Base-by-base conservation (phyloP, 1,140 invertebrate species). In the Nebria ingens region DNA sequence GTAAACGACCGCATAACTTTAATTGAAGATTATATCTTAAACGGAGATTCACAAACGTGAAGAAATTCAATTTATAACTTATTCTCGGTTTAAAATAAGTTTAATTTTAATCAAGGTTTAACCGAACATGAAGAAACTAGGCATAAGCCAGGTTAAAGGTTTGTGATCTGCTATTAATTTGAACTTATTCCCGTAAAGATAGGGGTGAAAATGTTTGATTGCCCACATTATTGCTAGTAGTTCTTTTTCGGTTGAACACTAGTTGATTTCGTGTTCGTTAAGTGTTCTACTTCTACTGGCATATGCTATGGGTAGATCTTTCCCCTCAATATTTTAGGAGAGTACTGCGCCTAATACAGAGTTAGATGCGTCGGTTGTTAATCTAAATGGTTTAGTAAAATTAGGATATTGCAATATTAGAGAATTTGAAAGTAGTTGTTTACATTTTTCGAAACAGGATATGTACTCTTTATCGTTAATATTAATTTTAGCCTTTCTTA, bases 161-260 rank as follows among this genome's bases (percentile, higher is more conserved):
- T 57, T 25, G 77, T 58, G 72, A 53, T 58, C 54, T 1, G 57
- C 53, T 2, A 17, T 1, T 2, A 67, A 61, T 50, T 52, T 60
- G 53, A 71, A 70, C 57, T 65, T 62, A 34, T 23, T 59, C 19
- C 67, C 68, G 40, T 61, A 65, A 12, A 71, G 29, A 58, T 70
- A 69, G 2, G 65, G 66, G n/a, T 65, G 40, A 50, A 74, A 76
- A 56, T 73, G 59, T 56, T 72, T 66, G 20, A 21, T n/a, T n/a
- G n/a, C n/a, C n/a, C n/a, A n/a, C n/a, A n/a, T n/a, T n/a, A n/a
- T n/a, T n/a, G n/a, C n/a, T 29, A 69, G 29, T 2, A 65, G 51
- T 62, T 70, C 65, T 52, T 64, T 62, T 56, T 70, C 65, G 3
- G 60, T 66, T 11, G 60, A 61, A 2, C 54, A 54, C 56, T 67